phyloP scores from a whole-genome alignment of 2,113 vertebrate genomes.

The Athene cunicularia region DNA sequence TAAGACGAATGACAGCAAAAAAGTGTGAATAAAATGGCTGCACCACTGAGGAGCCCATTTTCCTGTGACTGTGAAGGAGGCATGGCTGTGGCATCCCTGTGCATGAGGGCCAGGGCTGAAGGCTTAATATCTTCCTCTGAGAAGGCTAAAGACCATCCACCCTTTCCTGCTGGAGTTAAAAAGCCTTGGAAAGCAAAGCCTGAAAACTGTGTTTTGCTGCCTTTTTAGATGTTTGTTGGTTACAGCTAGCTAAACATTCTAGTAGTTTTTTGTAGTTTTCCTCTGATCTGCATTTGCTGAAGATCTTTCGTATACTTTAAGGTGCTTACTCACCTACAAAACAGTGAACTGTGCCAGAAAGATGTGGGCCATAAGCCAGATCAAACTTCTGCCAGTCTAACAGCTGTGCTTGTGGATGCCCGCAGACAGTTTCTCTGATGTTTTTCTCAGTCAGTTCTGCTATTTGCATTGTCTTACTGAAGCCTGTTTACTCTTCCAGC shows the following conservation, averaged over 20 bases:
- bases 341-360: neutral
- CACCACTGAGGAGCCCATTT: neutral
- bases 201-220: neutral
- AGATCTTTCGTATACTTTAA: neutral
- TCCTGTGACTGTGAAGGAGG: neutral
- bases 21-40: neutral
- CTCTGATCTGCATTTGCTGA: neutral
- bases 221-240: neutral
- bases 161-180: neutral
- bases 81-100: neutral
- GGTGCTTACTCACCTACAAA: neutral
- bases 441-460: neutral
- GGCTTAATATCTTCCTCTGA: neutral
- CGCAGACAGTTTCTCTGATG: neutral
- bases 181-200: neutral
- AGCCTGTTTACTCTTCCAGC: neutral
- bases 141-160: neutral
- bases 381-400: neutral
- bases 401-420: neutral
- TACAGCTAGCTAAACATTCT: neutral
- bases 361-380: neutral
- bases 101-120: neutral
- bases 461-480: neutral
- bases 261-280: neutral
- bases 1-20: rapidly evolving